Conservation (phyloP, 2,797 vertebrate genomes). For the Morus bassanus region DNA sequence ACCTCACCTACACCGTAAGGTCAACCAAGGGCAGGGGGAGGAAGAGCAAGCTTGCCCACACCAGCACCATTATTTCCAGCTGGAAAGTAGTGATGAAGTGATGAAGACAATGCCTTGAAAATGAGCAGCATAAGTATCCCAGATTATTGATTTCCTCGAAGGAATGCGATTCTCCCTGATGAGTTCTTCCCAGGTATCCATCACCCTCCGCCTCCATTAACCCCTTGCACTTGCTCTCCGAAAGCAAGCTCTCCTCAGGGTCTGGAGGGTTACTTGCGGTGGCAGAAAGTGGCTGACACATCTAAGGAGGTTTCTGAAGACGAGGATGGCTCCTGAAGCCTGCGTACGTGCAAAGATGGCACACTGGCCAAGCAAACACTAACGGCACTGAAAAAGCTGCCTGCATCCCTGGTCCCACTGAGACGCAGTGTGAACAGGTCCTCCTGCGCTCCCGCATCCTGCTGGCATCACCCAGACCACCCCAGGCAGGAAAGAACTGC, state of each 20-base stretch:
- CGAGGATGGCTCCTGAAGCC: not conserved
- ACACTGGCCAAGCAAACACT: not conserved
- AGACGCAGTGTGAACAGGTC: rapidly evolving
- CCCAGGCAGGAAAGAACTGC: rapidly evolving
- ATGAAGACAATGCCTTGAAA: not conserved
- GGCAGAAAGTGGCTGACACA: not conserved
- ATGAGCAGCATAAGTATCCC: not conserved
- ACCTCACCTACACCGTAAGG: rapidly evolving
- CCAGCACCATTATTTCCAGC: not conserved
- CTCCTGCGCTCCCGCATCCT: not conserved
- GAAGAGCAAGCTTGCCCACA: not conserved
- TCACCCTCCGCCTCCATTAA: not conserved
- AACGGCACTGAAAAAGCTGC: no score
- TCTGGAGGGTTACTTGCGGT: not conserved
- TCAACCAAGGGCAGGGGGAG: not conserved
- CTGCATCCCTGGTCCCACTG: not conserved
- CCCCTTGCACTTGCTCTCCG: not conserved
- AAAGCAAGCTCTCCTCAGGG: not conserved
- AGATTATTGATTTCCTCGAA: not conserved
- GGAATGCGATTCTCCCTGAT: not conserved
- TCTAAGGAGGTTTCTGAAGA: not conserved
- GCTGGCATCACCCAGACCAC: not conserved
- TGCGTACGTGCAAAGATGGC: rapidly evolving
- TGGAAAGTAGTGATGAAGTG: not conserved
- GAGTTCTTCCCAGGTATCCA: not conserved